Evolutionary conservation across 2,888 invertebrate genomes (phyloP).

Genomic region (Ophion slaviceki): DNA sequence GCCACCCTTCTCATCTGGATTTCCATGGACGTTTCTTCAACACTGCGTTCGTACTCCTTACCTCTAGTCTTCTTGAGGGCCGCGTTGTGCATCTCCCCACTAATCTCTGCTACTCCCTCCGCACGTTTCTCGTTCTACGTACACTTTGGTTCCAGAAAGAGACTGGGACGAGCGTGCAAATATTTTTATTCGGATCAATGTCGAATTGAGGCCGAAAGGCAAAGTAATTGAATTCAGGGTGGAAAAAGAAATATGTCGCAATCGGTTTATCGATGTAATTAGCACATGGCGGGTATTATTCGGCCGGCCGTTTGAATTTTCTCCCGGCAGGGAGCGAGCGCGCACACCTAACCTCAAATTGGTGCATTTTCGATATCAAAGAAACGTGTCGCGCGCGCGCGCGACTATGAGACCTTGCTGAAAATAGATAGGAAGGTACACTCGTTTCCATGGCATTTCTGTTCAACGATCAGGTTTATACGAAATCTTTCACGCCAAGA

Average conservation of each 20-base stretch:
- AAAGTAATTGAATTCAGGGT: background rate
- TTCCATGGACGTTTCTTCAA: too few species aligned
- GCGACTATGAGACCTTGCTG: background rate
- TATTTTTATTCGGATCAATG: background rate
- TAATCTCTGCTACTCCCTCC: too few species aligned
- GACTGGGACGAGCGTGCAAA: background rate
- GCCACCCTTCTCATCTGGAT: too few species aligned
- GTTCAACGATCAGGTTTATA: slow-evolving; percentile 88
- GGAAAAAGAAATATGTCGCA: background rate
- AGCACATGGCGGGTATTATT: background rate
- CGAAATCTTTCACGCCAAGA: slow-evolving; percentile 91
- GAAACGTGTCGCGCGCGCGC: background rate
- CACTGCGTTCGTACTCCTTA: too few species aligned
- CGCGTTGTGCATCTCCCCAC: too few species aligned
- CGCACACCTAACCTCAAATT: background rate
- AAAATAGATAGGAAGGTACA: background rate
- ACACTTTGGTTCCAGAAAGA: background rate
- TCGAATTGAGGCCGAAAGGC: background rate
- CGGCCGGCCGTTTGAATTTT: background rate
- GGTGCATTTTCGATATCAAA: background rate
- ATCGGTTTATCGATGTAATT: too few species aligned
- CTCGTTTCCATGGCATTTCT: slow-evolving; percentile 84
- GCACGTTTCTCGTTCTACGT: background rate
- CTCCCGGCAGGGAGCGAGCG: background rate
- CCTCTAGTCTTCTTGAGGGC: too few species aligned